Base-by-base conservation (phyloP, 2,888 invertebrate genomes). In the Ochlodes sylvanus region DNA sequence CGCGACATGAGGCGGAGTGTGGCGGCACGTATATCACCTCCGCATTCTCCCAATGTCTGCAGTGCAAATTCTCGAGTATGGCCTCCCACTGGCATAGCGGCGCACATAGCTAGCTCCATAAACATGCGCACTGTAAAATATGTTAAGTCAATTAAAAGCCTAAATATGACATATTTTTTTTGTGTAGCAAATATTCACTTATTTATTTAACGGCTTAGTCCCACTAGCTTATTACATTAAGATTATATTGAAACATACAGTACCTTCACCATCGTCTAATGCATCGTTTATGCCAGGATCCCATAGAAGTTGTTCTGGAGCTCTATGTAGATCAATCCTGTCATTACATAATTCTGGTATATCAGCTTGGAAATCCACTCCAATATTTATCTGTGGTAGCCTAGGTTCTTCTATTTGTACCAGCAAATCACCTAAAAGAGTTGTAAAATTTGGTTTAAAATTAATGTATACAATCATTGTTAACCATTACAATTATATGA, bases 41-140 rank as follows among this genome's bases (percentile, higher is more conserved):
- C 95, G 78, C 97, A 97, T 91, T 98, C 95, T 77, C 98, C 96
- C 67, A 99, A 94, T 63, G 98, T 94, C 88, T 98, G 98, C 81
- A 99, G 95, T 71, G 99, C 98, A 82, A 96, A 97, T 89, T 99
- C 99, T 81, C 98, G 97, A 84, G 98, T 98, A 86, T 98, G 96
- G 58, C 98, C 98, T 75, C 98, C 98, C 71, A 98, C 97, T 42
- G 98, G 98, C 81, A 98, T 97, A 69, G 98, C 98, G 68, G 98
- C 98, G 83, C 98, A 98, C 94, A 98, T 98, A 70, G 98, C 98
- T 84, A 99, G 96, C 89, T 99, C 98, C 94, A 98, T 96, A 93
- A 98, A 99, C 94, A 97, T 97, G 87, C 98, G 97, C 86, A 98
- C 98, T 98, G 94, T 7, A 67, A 56, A 41, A 70, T 32, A 17